phyloP scores from a whole-genome alignment of 2,888 invertebrate genomes.

The Fragum sueziense region DNA sequence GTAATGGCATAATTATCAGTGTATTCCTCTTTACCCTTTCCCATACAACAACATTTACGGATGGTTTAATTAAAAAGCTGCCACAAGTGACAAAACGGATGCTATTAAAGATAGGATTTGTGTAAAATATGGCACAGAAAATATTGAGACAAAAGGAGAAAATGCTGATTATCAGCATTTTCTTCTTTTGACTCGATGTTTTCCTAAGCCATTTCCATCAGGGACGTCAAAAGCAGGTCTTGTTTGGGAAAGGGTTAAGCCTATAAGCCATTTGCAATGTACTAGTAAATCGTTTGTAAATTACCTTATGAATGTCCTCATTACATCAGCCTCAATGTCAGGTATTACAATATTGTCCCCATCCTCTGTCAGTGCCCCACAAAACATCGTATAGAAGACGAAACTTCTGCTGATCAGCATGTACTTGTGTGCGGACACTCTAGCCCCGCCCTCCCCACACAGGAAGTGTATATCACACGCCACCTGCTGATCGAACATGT shows the following conservation, averaged over 20 bases:
- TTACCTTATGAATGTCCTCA: conserved; percentile 47
- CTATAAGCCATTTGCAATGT: neutral
- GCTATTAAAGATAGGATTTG: too few relatives aligned
- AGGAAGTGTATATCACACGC: conserved; percentile 47
- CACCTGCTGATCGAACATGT: conserved; percentile 50
- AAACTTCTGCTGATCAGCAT: conserved; percentile 47
- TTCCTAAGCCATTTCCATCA: too few relatives aligned
- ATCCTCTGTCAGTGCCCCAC: conserved; percentile 45
- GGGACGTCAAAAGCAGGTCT: too few relatives aligned
- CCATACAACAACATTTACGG: too few relatives aligned
- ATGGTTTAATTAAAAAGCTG: neutral
- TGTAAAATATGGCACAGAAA: too few relatives aligned
- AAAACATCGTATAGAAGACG: conserved; percentile 58
- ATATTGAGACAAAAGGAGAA: neutral
- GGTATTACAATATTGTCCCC: conserved; percentile 46
- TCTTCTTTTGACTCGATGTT: too few relatives aligned
- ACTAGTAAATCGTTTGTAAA: neutral
- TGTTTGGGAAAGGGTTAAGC: too few relatives aligned
- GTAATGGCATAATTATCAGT: too few relatives aligned
- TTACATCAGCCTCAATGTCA: conserved; percentile 52
- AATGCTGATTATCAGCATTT: neutral
- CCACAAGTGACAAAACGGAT: too few relatives aligned
- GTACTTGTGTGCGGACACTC: conserved; percentile 48
- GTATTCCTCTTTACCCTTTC: too few relatives aligned
- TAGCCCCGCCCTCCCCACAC: conserved; percentile 20